Evolutionary conservation across 2,888 invertebrate species (phyloP), one percentile per base, ranked within the genome.

Genomic region (Mesoligia furuncula): DNA sequence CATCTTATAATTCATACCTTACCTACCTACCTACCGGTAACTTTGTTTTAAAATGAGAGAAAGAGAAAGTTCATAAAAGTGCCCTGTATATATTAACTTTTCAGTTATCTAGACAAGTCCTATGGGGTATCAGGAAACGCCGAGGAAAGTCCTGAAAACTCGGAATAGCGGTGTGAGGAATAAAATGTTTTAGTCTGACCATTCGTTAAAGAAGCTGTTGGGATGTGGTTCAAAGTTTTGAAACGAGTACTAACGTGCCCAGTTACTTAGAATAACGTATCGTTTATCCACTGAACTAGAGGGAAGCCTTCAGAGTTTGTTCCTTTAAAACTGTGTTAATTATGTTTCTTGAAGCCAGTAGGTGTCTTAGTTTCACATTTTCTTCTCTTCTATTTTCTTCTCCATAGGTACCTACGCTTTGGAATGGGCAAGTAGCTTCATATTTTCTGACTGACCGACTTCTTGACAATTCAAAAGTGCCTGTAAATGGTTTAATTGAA

Each of bases 181-280:
- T 88, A 87, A 88, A 88, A 88, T 75, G 42, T 66, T 77, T 86
- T 77, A 85, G 83, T 75, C 83, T 81, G 75, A 70, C 73, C 61
- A 57, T 73, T 86, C 83, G 79, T 85, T 61, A 3, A 36, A 78
- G 77, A 84, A 79, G 81, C 77, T 84, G 77, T 31, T 84, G 73
- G 79, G 86, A 87, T 85, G 88, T 77, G 87, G 88, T 85, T 76
- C 65, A 79, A 73, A 79, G 59, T 79, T 85, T 57, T 68, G 27
- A 51, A 54, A 20, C 15, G 2, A 81, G 48, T 48, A n/a, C 31
- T 48, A 48, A 57, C 15, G 39, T 74, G 45, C 15, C 54, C 54
- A 39, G 36, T 20, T 67, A 48, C 17, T 39, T 27, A 27, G 17
- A 77, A 45, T 11, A 24, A 42, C n/a, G 42, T n/a, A 20, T 72